Evolutionary conservation across 2,113 vertebrate species (phyloP), one percentile per base, ranked within the genome.

Genomic region (Brienomyrus longianalis): DNA sequence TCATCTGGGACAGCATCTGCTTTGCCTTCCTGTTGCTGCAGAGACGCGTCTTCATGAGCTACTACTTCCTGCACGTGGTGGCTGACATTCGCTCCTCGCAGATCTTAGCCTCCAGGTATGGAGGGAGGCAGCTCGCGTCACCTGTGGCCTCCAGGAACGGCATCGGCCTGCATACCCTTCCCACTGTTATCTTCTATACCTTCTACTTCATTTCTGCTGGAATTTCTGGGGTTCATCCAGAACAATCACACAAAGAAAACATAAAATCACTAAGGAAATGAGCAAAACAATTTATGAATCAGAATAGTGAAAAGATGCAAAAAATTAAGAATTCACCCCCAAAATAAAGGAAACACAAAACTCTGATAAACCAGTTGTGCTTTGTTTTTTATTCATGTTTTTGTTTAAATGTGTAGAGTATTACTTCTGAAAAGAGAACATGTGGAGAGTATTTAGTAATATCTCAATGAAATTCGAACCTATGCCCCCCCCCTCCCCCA

Each of bases 1-100:
- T 99, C 92, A 99, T 99, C 93, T 99, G 98, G 98, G 98, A 99
- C 95, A 99, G 98, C 90, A 99, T 99, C 94, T 99, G 98, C 93
- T 99, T 99, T 87, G 98, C 97, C 84, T 99, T 98, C 94, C 95
- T 99, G 31, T 94, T 99, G 92, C 96, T 99, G 84, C 98, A 99
- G 96, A 97, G 98, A 91, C 96, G 98, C 85, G 98, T 99, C 84
- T 99, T 99, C 95, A 99, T 99, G 98, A 99, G 98, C 92, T 99
- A 99, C 94, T 99, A 99, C 93, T 99, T 98, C 94, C 96, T 99
- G 21, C 98, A 99, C 0, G 98, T 99, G 66, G 98, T 99, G 92
- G 98, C 98, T 1, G 98, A 99, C 91, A 98, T 99, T 93, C 97
- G 98, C 92, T 97, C 98, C 1, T 99, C 98, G 19, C 98, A 99